Percentiles rank a stretch among this genome's conserved stretches.
Conservation (phyloP, 1,140 invertebrate genomes). For the Formica selysi region DNA sequence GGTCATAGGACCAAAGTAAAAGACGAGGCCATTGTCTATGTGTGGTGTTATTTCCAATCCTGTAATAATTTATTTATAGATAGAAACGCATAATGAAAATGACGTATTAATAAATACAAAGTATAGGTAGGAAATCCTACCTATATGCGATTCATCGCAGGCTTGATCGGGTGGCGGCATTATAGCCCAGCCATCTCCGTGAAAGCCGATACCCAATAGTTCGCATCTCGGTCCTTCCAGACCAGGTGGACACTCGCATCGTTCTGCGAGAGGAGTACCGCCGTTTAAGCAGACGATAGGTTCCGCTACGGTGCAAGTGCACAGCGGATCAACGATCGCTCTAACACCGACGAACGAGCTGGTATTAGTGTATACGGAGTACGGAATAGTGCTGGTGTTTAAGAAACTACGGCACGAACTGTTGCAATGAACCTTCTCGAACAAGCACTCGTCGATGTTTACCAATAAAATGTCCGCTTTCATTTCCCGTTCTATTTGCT, state of each 20-base stretch:
- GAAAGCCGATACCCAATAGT: conserved; percentile 94
- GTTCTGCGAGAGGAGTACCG: conserved; percentile 89
- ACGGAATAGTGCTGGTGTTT: conserved; percentile 90
- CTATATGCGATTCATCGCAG: conserved; percentile 92
- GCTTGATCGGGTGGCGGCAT: conserved; percentile 92
- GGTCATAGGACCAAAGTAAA: conserved; percentile 96
- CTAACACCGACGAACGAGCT: conserved; percentile 96
- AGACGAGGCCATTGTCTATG: conserved; percentile 92
- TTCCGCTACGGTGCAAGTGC: conserved; percentile 88
- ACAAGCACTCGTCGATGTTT: conserved; percentile 95
- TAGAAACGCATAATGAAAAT: not conserved
- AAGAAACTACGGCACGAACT: conserved; percentile 91
- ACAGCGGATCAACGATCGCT: conserved; percentile 92
- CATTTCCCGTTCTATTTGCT: conserved; percentile 90
- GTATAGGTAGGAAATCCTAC: conserved; percentile 59
- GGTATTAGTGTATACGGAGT: conserved; percentile 94
- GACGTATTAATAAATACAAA: not conserved
- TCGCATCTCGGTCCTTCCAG: conserved; percentile 96
- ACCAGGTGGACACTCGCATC: conserved; percentile 89
- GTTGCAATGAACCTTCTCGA: conserved; percentile 91
- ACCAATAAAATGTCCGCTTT: conserved; percentile 93
- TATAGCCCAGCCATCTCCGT: conserved; percentile 95
- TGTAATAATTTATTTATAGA: conserved; percentile 56
- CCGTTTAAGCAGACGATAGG: conserved; percentile 90
- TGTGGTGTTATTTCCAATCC: conserved; percentile 92